These are phyloP conservation scores for Falco concolor DNA, from an alignment of 2,797 vertebrate genomes.

Conservation along the genomic window DNA sequence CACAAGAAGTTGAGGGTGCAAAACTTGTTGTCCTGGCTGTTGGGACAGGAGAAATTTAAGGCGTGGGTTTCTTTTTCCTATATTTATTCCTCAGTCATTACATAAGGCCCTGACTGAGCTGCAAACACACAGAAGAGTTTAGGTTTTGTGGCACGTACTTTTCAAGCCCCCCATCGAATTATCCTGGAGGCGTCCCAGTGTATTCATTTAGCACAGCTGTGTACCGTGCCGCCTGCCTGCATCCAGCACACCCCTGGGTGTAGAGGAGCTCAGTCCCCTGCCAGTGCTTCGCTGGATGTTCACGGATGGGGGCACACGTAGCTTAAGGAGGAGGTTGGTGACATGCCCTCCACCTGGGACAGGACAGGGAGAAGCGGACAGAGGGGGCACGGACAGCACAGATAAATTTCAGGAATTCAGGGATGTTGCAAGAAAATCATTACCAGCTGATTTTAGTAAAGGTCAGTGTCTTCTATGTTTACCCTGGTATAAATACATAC, in stretches of 20 bases:
- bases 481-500: not conserved
- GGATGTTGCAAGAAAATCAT: not conserved
- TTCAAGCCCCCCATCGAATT: not conserved
- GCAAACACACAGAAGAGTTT: not conserved
- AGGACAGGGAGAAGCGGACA: not conserved
- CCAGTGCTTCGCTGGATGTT: not conserved
- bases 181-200: not conserved
- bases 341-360: accelerated
- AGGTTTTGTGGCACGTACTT: not conserved
- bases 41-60: not conserved
- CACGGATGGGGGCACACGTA: accelerated
- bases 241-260: accelerated
- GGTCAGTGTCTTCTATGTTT: not conserved
- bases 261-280: not conserved
- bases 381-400: accelerated
- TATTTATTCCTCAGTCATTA: not conserved
- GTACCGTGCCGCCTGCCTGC: accelerated
- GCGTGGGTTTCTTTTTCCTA: not conserved
- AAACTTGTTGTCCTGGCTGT: not conserved
- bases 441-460: not conserved
- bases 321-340: not conserved
- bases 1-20: not conserved
- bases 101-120: not conserved
- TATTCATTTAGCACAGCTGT: not conserved
- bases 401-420: not conserved